Percentiles rank a stretch among this genome's conserved stretches.
These are phyloP conservation scores for Mantis religiosa DNA, from an alignment of 2,888 invertebrate genomes.

Conservation along the genomic window DNA sequence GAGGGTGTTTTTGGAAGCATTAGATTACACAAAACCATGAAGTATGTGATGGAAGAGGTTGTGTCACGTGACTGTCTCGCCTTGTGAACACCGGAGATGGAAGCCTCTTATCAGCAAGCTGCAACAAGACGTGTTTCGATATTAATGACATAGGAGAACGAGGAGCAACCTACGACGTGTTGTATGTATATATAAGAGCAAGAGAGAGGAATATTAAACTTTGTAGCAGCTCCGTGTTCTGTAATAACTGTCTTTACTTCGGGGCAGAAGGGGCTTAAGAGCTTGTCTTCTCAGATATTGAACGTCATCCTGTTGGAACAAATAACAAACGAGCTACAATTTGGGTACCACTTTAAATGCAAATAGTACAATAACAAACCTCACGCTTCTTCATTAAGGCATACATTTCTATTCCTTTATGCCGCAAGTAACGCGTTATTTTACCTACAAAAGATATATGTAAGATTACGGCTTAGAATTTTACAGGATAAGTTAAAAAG, in stretches of 20 bases:
- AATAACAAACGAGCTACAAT: no score
- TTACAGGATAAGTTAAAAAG: no score
- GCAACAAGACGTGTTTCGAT: constrained; percentile 15
- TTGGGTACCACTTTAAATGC: no score
- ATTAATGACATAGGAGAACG: constrained; percentile 12
- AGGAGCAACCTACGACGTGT: constrained; percentile 10
- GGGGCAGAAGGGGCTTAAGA: background rate
- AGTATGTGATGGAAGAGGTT: background rate
- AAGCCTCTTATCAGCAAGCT: constrained; percentile 14
- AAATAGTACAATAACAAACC: no score
- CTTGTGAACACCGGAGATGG: constrained; percentile 1
- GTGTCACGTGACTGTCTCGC: constrained; percentile 4
- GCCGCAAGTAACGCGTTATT: no score
- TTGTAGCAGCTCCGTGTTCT: constrained; percentile 13
- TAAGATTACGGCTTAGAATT: no score
- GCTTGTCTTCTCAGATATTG: no score
- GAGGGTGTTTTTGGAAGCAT: background rate
- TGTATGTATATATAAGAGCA: constrained; percentile 3
- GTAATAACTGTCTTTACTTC: background rate
- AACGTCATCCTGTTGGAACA: no score
- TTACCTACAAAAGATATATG: no score
- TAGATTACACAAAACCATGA: background rate
- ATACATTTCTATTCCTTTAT: no score
- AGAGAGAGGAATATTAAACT: constrained; percentile 15
- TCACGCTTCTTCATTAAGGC: no score